Base-by-base conservation (phyloP, 2,888 invertebrate species). In the Polydrusus cervinus region DNA sequence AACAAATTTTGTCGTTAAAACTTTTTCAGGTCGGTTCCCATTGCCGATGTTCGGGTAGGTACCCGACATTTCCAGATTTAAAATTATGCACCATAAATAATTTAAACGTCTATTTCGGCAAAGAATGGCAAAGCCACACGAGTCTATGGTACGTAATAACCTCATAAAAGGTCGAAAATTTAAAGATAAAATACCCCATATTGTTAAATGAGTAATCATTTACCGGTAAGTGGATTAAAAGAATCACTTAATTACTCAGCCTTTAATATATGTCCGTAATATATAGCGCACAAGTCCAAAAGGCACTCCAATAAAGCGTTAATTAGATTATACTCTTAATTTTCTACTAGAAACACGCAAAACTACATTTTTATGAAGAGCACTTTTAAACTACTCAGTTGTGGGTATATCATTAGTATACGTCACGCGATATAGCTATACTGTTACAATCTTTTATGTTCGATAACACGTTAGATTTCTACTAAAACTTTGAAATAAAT, bases 251-350 rank as follows among this genome's bases (percentile, higher is more conserved):
- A 82, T 82, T 82, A 82, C 81, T 49, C 62, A 73, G 69, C 74
- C 78, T 79, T 79, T 82, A 79, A 82, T 81, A 80, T 81, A 81
- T 79, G 78, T 74, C 77, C 76, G 75, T 81, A 82, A 82, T 83
- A 80, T 55, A 80, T 81, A 79, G 74, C 78, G 67, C 47, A 66
- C 79, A 79, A 79, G 80, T 81, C 81, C 79, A 81, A 82, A 80
- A 78, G 81, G 81, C 83, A 83, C 82, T 83, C 82, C 81, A 82
- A 82, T 83, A 83, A 83, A 84, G 82, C 82, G 83, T 83, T 84
- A 84, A 84, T 84, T 84, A 83, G 83, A 84, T 84, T 83, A 84
- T 80, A 80, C 80, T 82, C 83, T 83, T 82, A 82, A 82, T 83
- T 82, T 79, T 71, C 75, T 53, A 74, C 11, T 25, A 30, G 53